phyloP scores from a whole-genome alignment of 2,888 invertebrate species.

The Cotesia congregata region DNA sequence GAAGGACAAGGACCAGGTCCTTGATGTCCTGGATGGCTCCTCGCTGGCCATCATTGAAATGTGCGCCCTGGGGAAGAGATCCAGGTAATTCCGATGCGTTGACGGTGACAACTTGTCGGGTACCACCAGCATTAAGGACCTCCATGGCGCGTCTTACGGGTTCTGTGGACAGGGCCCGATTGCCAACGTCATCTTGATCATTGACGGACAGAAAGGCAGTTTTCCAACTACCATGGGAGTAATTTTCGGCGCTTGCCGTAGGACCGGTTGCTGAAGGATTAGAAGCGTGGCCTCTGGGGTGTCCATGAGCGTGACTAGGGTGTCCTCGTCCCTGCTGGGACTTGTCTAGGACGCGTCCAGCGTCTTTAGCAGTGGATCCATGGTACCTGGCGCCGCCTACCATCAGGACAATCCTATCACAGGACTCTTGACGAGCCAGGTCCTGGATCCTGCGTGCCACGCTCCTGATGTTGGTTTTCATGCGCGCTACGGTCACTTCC shows the following conservation, averaged over 20 bases:
- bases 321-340: slow-evolving; percentile 53
- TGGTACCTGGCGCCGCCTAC: slow-evolving; percentile 57
- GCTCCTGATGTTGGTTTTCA: slow-evolving; percentile 45
- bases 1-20: slow-evolving; percentile 49
- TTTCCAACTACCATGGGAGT: slow-evolving; percentile 49
- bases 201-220: slow-evolving; percentile 53
- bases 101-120: slow-evolving; percentile 27
- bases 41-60: slow-evolving; percentile 39
- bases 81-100: slow-evolving; percentile 11
- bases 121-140: slow-evolving; percentile 44
- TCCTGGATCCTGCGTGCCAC: slow-evolving; percentile 43
- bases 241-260: slow-evolving; percentile 55
- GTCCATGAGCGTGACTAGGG: slow-evolving; percentile 45
- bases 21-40: slow-evolving; percentile 33
- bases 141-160: slow-evolving; percentile 47
- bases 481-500: slow-evolving; percentile 22
- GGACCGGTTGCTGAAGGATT: slow-evolving; percentile 37
- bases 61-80: slow-evolving; percentile 48
- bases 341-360: slow-evolving; percentile 48
- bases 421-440: slow-evolving; percentile 39
- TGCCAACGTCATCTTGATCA: slow-evolving; percentile 54
- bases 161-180: slow-evolving; percentile 45
- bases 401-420: slow-evolving; percentile 46
- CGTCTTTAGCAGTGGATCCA: slow-evolving; percentile 48
- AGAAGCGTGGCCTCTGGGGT: slow-evolving; percentile 59